These are phyloP conservation scores for Salticus scenicus DNA, from an alignment of 2,888 invertebrate genomes.

Conservation along the genomic window DNA sequence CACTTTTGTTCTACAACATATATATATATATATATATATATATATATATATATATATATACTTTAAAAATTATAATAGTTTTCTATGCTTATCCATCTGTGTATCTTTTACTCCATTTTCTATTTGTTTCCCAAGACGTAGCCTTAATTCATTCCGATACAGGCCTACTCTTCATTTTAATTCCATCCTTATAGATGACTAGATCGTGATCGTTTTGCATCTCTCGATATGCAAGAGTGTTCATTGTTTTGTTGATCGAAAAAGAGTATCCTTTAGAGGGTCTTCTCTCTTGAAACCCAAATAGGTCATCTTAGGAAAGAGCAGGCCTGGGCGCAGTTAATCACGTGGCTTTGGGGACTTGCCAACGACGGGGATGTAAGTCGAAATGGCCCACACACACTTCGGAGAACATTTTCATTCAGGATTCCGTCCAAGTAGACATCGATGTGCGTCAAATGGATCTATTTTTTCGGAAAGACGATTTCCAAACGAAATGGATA, in stretches of 20 bases:
- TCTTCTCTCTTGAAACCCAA: background rate
- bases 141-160: no score
- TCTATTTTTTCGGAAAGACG: background rate
- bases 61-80: no score
- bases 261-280: background rate
- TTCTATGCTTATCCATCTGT: no score
- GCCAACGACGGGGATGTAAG: conserved; percentile 22
- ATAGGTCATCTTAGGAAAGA: conserved; percentile 52
- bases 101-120: no score
- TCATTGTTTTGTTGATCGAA: background rate
- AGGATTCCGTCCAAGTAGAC: conserved; percentile 1
- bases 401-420: conserved; percentile 39
- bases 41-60: no score
- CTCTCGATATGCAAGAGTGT: background rate
- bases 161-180: no score
- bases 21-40: no score
- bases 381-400: background rate
- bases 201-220: background rate
- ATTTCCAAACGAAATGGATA: background rate
- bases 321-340: conserved; percentile 42
- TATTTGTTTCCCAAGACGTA: no score
- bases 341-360: conserved; percentile 54
- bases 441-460: conserved; percentile 57
- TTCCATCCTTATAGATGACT: background rate
- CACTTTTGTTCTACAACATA: no score